Evolutionary conservation across 1,140 invertebrate species (phyloP), one percentile per base, ranked within the genome.

Genomic region (Lysiphlebus fabarum): DNA sequence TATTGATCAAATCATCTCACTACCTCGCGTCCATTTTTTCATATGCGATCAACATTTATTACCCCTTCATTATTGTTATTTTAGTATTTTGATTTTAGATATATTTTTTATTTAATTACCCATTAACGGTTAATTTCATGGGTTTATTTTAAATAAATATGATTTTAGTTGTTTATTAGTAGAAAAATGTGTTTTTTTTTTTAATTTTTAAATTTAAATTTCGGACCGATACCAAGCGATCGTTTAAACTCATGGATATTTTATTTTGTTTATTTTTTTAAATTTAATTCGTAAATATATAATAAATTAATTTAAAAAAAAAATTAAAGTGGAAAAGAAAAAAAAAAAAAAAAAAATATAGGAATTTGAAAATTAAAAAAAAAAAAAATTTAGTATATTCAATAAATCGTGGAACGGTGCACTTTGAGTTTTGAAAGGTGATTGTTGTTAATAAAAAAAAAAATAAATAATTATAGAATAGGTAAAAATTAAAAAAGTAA

Each of bases 141-240:
- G 17, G 17, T 17, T 17, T 17, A n/a, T 17, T 17, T 17, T 17
- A 17, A 17, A 17, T n/a, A n/a, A 17, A 17, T 17, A 17, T 17
- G 17, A 17, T 17, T 17, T 17, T 17, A 17, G 17, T 17, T 17
- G 17, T 17, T 17, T 17, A 17, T 17, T 17, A 17, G 17, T 17
- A 17, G 3, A 17, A 17, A 17, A 17, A 17, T 1, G 3, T 1
- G 3, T 17, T 62, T 47, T 55, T 56, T 64, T 63, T 17, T 62
- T 62, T 57, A 7, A 57, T 57, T 58, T 60, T 62, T 54, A 58
- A n/a, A n/a, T n/a, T n/a, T n/a, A n/a, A n/a, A 11, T 61, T 12
- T 44, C 47, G 62, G 66, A 67, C 61, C 64, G 62, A 68, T 68
- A 65, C 62, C 67, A 67, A 70, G 68, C 68, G 68, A 68, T 68